A percentile compares a stretch with the other conserved stretches of the same genome.
Conservation (phyloP, 2,888 invertebrate genomes). For the Nephrotoma appendiculata region DNA sequence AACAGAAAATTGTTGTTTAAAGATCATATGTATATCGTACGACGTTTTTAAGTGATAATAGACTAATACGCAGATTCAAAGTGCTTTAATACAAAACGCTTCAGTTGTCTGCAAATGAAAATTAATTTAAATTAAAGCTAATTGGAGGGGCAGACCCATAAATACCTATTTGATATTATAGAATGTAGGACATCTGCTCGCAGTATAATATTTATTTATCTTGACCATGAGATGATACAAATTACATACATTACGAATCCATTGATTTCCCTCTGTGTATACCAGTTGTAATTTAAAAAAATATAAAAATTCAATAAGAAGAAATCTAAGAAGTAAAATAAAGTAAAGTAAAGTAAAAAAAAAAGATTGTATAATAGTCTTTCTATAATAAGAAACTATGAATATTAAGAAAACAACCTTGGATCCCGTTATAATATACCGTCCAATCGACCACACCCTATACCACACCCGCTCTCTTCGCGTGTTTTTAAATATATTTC, state of each 20-base stretch:
- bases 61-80: too few relatives aligned
- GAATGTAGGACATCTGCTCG: too few relatives aligned
- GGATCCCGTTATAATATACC: conserved; percentile 4
- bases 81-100: too few relatives aligned
- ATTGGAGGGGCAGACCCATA: too few relatives aligned
- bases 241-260: background rate
- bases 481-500: background rate
- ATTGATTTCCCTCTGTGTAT: background rate
- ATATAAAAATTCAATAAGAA: background rate
- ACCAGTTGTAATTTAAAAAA: background rate
- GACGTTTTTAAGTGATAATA: too few relatives aligned
- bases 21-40: too few relatives aligned
- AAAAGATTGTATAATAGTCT: background rate
- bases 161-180: too few relatives aligned
- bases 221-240: too few relatives aligned
- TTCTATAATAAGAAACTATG: background rate
- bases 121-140: too few relatives aligned
- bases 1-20: too few relatives aligned
- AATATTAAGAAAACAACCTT: conserved; percentile 2
- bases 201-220: too few relatives aligned
- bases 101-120: too few relatives aligned
- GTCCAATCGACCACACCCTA: conserved; percentile 4
- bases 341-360: background rate
- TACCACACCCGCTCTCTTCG: conserved; percentile 3
- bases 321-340: background rate